Conservation (phyloP, 2,797 vertebrate genomes). For the Tympanoctomys barrerae region DNA sequence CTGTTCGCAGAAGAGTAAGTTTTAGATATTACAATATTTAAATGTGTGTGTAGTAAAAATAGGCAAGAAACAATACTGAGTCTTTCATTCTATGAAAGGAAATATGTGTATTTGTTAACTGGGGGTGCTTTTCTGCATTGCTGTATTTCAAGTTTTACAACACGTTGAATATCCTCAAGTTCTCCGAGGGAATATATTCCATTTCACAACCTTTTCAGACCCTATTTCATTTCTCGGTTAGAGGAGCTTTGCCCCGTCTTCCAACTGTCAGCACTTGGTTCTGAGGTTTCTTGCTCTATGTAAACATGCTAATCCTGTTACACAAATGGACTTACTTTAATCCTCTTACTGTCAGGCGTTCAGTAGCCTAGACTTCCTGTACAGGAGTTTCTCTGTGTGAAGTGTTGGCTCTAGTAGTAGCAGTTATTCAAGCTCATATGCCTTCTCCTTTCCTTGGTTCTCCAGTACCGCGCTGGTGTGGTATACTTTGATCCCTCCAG, state of each 20-base stretch:
- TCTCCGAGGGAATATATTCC: neutral
- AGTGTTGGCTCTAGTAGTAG: neutral
- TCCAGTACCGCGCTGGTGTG: neutral
- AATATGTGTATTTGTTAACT: neutral
- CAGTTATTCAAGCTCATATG: neutral
- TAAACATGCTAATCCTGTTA: conserved; percentile 67
- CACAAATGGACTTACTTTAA: conserved; percentile 67
- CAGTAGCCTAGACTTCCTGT: conserved; percentile 27
- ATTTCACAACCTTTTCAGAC: neutral
- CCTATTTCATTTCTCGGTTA: neutral
- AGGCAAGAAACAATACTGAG: neutral
- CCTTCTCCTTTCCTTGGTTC: conserved; percentile 36
- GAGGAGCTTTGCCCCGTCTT: neutral
- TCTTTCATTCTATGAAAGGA: neutral
- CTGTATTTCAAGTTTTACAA: neutral
- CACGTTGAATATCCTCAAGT: neutral
- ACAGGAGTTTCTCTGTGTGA: neutral
- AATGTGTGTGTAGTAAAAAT: neutral
- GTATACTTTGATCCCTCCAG: neutral
- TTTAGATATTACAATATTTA: neutral
- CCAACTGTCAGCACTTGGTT: conserved; percentile 37
- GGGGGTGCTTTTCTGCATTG: neutral
- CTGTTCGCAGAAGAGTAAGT: neutral
- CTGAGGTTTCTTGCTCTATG: neutral
- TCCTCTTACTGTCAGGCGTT: conserved; percentile 42